A percentile compares a stretch with the other conserved stretches of the same genome.
Conservation (phyloP, 2,797 vertebrate genomes). For the Rhinophrynus dorsalis region DNA sequence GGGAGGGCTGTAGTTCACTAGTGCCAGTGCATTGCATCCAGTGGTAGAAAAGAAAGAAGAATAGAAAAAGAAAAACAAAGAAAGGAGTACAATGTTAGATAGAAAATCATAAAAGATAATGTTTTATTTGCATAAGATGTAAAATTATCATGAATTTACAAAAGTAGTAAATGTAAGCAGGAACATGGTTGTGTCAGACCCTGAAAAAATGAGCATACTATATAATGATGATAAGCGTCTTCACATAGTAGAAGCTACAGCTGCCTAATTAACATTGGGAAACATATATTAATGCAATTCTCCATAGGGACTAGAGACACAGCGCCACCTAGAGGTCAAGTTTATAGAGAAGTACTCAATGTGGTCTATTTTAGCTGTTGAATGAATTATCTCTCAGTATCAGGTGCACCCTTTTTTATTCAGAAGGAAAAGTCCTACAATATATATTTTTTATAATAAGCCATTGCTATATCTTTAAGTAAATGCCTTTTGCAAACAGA, state of each 20-base stretch:
- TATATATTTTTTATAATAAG: too few species aligned
- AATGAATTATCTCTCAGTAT: too few species aligned
- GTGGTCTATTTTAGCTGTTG: too few species aligned
- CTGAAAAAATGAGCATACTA: conserved; percentile 22
- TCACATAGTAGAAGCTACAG: not conserved
- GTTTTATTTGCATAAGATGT: conserved; percentile 71
- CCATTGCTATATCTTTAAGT: not conserved
- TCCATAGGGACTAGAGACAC: too few species aligned
- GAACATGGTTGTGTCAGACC: conserved; percentile 22
- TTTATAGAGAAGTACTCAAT: too few species aligned
- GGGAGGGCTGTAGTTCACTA: conserved; percentile 96
- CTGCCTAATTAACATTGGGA: too few species aligned
- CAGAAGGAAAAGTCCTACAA: too few species aligned
- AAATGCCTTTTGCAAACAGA: too few species aligned
- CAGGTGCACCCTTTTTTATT: too few species aligned
- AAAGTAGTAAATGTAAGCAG: conserved; percentile 31
- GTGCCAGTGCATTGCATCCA: conserved; percentile 93
- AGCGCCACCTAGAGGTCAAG: too few species aligned
- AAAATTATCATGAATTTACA: conserved; percentile 61
- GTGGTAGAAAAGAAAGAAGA: conserved; percentile 81
- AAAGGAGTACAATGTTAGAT: conserved; percentile 82
- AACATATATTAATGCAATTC: too few species aligned
- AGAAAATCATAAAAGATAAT: conserved; percentile 78
- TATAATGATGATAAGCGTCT: not conserved
- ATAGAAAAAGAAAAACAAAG: conserved; percentile 72